Evolutionary conservation across 2,888 invertebrate species (phyloP).

Genomic region (Leucoptera coffeella): DNA sequence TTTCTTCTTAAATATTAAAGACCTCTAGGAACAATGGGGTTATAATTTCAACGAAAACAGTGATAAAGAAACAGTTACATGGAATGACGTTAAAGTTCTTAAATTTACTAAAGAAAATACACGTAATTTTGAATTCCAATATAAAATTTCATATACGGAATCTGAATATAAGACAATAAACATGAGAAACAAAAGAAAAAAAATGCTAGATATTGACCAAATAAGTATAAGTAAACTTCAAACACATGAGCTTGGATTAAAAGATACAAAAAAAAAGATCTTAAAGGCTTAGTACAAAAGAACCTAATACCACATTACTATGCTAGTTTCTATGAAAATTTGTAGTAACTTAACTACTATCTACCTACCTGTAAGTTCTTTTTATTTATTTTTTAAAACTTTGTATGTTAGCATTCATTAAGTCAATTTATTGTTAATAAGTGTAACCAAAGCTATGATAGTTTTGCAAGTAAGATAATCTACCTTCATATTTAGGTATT

Average conservation of each 20-base stretch:
- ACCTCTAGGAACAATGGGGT: slow-evolving; percentile 4
- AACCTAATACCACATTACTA: slow-evolving; percentile 7
- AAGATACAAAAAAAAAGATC: slow-evolving; percentile 4
- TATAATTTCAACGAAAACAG: slow-evolving; percentile 5
- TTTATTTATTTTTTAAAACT: too few relatives aligned
- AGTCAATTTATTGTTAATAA: too few relatives aligned
- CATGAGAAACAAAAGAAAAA: slow-evolving; percentile 7
- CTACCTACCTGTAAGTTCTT: too few relatives aligned
- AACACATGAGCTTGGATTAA: slow-evolving; percentile 3
- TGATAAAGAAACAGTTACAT: slow-evolving; percentile 4
- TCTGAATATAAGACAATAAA: slow-evolving; percentile 2
- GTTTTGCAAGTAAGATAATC: too few relatives aligned
- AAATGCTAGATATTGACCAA: slow-evolving; percentile 4
- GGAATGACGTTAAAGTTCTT: slow-evolving; percentile 4
- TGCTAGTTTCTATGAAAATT: slow-evolving; percentile 4
- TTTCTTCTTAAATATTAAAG: slow-evolving; percentile 4
- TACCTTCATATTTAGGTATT: too few relatives aligned
- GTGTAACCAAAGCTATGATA: too few relatives aligned
- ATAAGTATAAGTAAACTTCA: slow-evolving; percentile 3
- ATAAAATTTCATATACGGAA: slow-evolving; percentile 6
- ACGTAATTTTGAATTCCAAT: slow-evolving; percentile 5
- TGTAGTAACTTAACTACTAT: too few relatives aligned
- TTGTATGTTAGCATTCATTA: too few relatives aligned
- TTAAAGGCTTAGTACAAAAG: slow-evolving; percentile 5
- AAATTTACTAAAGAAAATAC: slow-evolving; percentile 3